Evolutionary conservation across 2,113 vertebrate genomes (phyloP).

Genomic region (Cryptomyrus ogoouensis): DNA sequence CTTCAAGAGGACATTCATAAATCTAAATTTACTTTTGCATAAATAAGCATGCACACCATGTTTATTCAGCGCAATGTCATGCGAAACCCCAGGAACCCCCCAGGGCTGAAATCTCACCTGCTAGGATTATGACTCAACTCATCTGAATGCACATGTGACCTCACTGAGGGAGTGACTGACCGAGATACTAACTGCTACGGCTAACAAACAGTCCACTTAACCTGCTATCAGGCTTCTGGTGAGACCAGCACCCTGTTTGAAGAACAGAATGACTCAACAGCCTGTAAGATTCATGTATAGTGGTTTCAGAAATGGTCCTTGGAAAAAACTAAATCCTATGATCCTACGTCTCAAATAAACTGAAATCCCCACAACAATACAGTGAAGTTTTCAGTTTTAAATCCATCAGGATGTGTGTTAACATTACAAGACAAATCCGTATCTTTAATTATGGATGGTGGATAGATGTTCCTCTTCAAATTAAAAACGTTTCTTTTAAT

Average conservation of each 20-base stretch:
- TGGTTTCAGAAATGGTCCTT: not conserved
- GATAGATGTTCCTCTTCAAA: not conserved
- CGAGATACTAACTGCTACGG: not conserved
- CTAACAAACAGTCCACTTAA: not conserved
- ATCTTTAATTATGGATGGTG: not conserved
- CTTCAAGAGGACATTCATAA: not conserved
- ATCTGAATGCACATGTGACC: not conserved
- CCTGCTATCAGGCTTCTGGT: not conserved
- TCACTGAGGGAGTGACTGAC: not conserved
- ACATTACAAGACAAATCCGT: not conserved
- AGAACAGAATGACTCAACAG: not conserved
- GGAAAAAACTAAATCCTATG: not conserved
- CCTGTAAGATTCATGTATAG: not conserved
- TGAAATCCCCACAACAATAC: not conserved
- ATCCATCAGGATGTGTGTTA: not conserved
- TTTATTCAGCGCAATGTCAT: not conserved
- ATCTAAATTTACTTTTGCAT: not conserved
- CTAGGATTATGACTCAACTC: not conserved
- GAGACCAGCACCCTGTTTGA: not conserved
- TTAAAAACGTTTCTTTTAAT: not conserved
- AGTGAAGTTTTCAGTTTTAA: not conserved
- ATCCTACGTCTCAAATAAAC: not conserved
- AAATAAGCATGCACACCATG: not conserved
- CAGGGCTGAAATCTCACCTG: not conserved
- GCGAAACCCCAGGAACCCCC: not conserved